phyloP scores from a whole-genome alignment of 1,140 invertebrate species.

The Lamellibrachia luymesi region DNA sequence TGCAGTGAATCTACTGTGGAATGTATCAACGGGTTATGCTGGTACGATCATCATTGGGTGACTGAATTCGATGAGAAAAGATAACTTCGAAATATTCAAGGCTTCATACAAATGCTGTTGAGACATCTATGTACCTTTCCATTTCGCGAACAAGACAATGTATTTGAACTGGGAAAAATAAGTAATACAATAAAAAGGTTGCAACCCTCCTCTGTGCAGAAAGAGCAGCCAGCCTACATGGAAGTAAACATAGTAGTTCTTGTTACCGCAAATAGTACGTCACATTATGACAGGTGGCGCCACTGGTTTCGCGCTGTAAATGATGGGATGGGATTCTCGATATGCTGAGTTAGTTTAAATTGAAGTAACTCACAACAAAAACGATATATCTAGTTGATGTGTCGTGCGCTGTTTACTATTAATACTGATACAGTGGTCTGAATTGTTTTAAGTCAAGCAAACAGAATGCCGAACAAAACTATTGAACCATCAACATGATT shows the following conservation, averaged over 20 bases:
- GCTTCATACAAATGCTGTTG: not conserved
- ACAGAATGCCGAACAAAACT: too few species aligned
- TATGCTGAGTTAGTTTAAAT: too few species aligned
- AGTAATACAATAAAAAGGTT: not conserved
- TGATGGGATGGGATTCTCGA: too few species aligned
- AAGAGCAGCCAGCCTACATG: not conserved
- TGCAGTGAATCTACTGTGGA: not conserved
- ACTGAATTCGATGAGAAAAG: not conserved
- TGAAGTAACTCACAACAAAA: too few species aligned
- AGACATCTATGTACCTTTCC: not conserved
- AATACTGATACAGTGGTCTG: too few species aligned
- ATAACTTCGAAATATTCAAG: not conserved
- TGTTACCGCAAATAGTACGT: too few species aligned
- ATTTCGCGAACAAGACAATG: not conserved
- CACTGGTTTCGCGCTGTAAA: too few species aligned
- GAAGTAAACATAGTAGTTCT: not conserved
- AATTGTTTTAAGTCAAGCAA: too few species aligned
- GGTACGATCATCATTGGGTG: not conserved
- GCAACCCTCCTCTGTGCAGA: not conserved
- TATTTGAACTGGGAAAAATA: not conserved
- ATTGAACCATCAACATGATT: too few species aligned
- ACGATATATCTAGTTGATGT: too few species aligned
- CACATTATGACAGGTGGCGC: not conserved
- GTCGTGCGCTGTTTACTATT: too few species aligned
- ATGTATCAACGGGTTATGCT: not conserved